Percentiles rank a stretch among this genome's conserved stretches.
phyloP scores from a whole-genome alignment of 2,888 invertebrate species.

The Dryadula phaetusa region DNA sequence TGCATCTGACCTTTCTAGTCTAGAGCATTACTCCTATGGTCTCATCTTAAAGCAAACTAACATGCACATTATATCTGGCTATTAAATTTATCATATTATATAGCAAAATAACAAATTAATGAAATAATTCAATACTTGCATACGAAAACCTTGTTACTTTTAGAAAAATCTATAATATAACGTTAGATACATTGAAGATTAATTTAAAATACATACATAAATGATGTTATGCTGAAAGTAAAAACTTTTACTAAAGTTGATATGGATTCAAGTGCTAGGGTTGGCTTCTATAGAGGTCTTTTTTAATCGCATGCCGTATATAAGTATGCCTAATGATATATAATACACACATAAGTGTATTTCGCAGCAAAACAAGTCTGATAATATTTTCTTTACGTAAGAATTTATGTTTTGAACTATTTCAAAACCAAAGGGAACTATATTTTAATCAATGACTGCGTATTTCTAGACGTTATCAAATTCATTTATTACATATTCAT shows the following conservation, averaged over 20 bases:
- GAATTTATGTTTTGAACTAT: slow-evolving; percentile 18
- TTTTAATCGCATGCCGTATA: slow-evolving; percentile 45
- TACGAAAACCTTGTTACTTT: background rate
- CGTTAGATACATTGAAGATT: slow-evolving; percentile 6
- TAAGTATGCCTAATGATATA: slow-evolving; percentile 23
- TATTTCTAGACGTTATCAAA: too few relatives aligned
- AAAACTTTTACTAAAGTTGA: slow-evolving; percentile 41
- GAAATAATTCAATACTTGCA: background rate
- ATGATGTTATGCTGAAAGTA: slow-evolving; percentile 10
- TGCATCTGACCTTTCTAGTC: slow-evolving; percentile 46
- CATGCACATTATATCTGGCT: background rate
- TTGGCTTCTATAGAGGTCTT: slow-evolving; percentile 37
- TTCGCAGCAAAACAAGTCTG: slow-evolving; percentile 22
- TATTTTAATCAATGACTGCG: slow-evolving; percentile 31
- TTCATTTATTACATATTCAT: too few relatives aligned
- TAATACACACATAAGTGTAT: slow-evolving; percentile 11
- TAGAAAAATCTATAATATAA: background rate
- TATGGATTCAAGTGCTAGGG: slow-evolving; percentile 44
- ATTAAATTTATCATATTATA: background rate
- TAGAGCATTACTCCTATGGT: slow-evolving; percentile 46
- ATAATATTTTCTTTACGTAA: slow-evolving; percentile 25
- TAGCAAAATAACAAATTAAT: background rate
- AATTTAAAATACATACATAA: background rate
- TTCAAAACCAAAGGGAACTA: slow-evolving; percentile 35
- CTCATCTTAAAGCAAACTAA: slow-evolving; percentile 43